These are phyloP conservation scores for Aproaerema taeniolella DNA, from an alignment of 2,888 invertebrate species.

Conservation along the genomic window DNA sequence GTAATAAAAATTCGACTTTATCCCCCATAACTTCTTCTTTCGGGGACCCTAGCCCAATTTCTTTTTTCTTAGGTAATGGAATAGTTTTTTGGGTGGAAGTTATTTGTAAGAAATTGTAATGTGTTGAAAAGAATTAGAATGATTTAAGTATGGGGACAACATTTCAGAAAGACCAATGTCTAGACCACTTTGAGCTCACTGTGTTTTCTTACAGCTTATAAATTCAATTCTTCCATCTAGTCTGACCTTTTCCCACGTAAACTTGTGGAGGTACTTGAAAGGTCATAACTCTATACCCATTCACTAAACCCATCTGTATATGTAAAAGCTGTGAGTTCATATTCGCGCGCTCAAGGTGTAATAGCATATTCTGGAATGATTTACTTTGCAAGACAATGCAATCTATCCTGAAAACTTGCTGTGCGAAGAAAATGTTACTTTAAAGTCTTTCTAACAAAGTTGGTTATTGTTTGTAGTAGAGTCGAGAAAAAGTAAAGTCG, in stretches of 20 bases:
- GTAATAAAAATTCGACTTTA: constrained; percentile 66
- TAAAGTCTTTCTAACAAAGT: constrained; percentile 25
- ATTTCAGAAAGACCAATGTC: too few species aligned
- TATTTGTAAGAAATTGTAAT: too few species aligned
- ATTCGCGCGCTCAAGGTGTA: constrained; percentile 4
- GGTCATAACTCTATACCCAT: too few species aligned
- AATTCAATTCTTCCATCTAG: constrained; percentile 54
- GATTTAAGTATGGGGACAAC: too few species aligned
- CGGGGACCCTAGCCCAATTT: constrained; percentile 7
- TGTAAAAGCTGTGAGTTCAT: background rate
- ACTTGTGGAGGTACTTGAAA: constrained; percentile 22
- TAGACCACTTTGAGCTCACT: constrained; percentile 19
- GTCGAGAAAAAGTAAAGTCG: constrained; percentile 46
- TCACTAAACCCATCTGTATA: constrained; percentile 28
- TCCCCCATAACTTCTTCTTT: constrained; percentile 53
- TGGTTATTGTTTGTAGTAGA: constrained; percentile 22
- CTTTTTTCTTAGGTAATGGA: constrained; percentile 5
- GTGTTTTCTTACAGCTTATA: constrained; percentile 33
- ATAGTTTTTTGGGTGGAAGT: constrained; percentile 14
- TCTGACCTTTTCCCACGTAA: constrained; percentile 60
- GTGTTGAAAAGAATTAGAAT: too few species aligned
- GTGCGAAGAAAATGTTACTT: constrained; percentile 22
- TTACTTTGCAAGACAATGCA: constrained; percentile 70
- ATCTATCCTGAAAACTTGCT: constrained; percentile 50
- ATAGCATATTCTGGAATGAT: constrained; percentile 49